Base-by-base conservation (phyloP, 2,888 invertebrate genomes). In the Aleiodes testaceus region DNA sequence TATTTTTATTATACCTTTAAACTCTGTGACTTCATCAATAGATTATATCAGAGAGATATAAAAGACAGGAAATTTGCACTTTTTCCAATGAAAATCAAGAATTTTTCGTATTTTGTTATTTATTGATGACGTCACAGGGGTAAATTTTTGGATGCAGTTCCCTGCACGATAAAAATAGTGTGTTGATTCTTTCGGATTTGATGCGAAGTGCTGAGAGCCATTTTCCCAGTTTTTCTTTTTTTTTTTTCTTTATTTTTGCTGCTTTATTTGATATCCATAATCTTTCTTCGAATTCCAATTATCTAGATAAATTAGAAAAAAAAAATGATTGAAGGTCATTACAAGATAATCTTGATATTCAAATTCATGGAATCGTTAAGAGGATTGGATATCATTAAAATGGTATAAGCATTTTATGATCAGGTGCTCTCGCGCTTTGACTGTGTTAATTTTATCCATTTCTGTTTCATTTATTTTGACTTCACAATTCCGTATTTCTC, bases 81-180 rank as follows among this genome's bases (percentile, higher is more conserved):
- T 36, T 9, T 50, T 50, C 9, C 1, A 16, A 6, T 1, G 1
- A 50, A 18, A 50, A 50, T 1, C 2, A 22, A 4, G 6, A 55
- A 30, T 4, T n/a, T 7, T 3, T 26, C 6, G 3, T 50, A 50
- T 18, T 18, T 50, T 5, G 6, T 18, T 67, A 49, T 42, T 26
- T 50, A 49, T 50, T 50, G 22, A 49, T 59, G 68, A 61, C 26
- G 22, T 16, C 53, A 50, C 49, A 50, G 61, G 44, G 36, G 42
- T 53, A 16, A 52, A 61, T 52, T 26, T 36, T n/a, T 67, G 64
- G 63, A 67, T 72, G 67, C 53, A 26, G 55, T 49, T 64, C 44
- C 66, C 42, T 72, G 71, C 71, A 72, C 67, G 71, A 72, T 68
- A 50, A 30, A 52, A n/a, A 20, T 66, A 67, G 64, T 66, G 67